phyloP scores from a whole-genome alignment of 2,888 invertebrate species.

The Sinohyriopsis cumingii region DNA sequence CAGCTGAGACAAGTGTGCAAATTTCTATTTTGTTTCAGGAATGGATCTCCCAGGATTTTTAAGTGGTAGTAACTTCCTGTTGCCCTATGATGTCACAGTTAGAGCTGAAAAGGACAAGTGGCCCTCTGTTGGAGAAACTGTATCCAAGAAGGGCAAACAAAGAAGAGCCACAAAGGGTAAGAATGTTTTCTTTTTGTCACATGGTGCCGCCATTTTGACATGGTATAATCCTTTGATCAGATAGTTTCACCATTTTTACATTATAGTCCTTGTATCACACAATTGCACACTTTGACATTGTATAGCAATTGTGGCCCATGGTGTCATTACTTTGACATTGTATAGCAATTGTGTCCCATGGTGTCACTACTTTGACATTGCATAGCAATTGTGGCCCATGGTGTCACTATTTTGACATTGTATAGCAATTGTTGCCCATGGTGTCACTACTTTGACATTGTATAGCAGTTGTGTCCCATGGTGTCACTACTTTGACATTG shows the following conservation, averaged over 20 bases:
- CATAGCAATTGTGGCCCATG: too few relatives aligned
- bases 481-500: too few relatives aligned
- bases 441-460: too few relatives aligned
- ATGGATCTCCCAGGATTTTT: slow-evolving; percentile 92
- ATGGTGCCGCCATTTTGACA: neutral
- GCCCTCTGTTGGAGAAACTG: slow-evolving; percentile 69
- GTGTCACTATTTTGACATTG: too few relatives aligned
- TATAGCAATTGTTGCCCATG: too few relatives aligned
- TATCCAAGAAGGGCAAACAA: slow-evolving; percentile 68
- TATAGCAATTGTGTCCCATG: too few relatives aligned
- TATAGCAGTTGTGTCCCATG: too few relatives aligned
- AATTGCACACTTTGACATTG: neutral
- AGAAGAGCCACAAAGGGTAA: slow-evolving; percentile 41
- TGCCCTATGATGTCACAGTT: slow-evolving; percentile 93
- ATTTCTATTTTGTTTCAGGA: slow-evolving; percentile 43
- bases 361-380: too few relatives aligned
- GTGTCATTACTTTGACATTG: neutral
- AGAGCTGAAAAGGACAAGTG: slow-evolving; percentile 72
- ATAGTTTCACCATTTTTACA: neutral
- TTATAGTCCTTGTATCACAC: neutral
- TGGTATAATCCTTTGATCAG: neutral
- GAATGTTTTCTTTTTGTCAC: slow-evolving; percentile 3
- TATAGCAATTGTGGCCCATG: neutral
- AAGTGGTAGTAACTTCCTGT: slow-evolving; percentile 88
- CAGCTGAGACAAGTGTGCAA: neutral